Percentiles rank a stretch among this genome's conserved stretches.
Conservation (phyloP, 53 echinoderm and acorn worm genomes). For the Patiria pectinifera region DNA sequence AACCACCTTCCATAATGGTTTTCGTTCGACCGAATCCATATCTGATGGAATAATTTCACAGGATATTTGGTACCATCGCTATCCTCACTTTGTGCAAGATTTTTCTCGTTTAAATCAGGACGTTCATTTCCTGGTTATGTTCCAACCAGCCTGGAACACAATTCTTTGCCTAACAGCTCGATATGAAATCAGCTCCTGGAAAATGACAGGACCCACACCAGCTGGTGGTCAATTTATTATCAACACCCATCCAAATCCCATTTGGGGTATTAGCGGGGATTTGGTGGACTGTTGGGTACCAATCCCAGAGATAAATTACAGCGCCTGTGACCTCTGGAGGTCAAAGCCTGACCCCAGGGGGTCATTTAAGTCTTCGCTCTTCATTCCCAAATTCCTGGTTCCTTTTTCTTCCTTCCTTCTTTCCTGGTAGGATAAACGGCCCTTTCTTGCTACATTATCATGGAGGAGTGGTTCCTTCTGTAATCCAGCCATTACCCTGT, state of each 20-base stretch:
- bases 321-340: conserved; percentile 15
- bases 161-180: too few species aligned
- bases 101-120: too few species aligned
- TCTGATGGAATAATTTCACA: too few species aligned
- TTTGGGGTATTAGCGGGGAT: conserved; percentile 33
- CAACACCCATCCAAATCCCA: conserved; percentile 34
- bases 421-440: conserved; percentile 27
- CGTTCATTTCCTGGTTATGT: too few species aligned
- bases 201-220: neutral
- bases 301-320: conserved; percentile 30
- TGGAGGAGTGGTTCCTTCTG: neutral
- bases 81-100: too few species aligned
- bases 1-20: too few species aligned
- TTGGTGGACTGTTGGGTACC: neutral
- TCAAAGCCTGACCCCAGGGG: conserved; percentile 33
- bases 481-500: conserved; percentile 6
- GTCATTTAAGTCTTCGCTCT: conserved; percentile 15
- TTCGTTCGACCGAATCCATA: too few species aligned
- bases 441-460: conserved; percentile 11
- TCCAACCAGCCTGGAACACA: too few species aligned
- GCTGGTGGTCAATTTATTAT: conserved; percentile 16
- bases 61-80: too few species aligned
- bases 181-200: too few species aligned
- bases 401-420: neutral
- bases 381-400: neutral